Conservation (phyloP, 2,888 invertebrate genomes). For the Melanargia galathea region DNA sequence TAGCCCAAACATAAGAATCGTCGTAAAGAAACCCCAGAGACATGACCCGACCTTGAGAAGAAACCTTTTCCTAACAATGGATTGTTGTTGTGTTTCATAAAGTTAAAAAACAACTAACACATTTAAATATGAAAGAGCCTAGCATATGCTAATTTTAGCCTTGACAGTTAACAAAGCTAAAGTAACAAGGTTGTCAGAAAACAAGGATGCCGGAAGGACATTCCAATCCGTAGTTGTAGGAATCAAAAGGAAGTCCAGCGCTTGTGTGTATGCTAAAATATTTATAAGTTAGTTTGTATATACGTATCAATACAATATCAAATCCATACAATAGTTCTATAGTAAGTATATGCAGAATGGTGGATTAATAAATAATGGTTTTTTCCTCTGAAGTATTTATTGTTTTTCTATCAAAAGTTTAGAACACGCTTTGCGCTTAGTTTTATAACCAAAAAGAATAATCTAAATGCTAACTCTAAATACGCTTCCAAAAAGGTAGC, state of each 20-base stretch:
- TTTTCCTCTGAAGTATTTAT: not conserved
- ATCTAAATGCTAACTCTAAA: conserved; percentile 9
- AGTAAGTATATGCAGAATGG: not conserved
- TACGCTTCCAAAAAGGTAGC: not conserved
- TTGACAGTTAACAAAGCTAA: no score
- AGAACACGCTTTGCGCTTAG: not conserved
- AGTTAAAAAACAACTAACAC: no score
- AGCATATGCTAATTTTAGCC: not conserved
- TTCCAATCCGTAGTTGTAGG: not conserved
- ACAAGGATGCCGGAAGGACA: conserved; percentile 12
- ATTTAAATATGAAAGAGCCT: not conserved
- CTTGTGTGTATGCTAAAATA: conserved; percentile 14
- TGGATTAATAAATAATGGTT: not conserved
- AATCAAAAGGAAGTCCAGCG: conserved; percentile 10
- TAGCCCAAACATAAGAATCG: no score
- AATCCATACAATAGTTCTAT: not conserved
- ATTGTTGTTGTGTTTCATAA: no score
- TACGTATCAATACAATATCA: not conserved
- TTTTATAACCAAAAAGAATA: not conserved
- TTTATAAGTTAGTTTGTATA: conserved; percentile 3
- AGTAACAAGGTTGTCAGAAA: conserved; percentile 9
- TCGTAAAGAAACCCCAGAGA: no score
- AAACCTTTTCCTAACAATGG: no score
- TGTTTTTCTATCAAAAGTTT: no score
- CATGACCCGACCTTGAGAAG: no score